These are phyloP conservation scores for Leucophenga maculata DNA, from an alignment of 2,888 invertebrate genomes.

Conservation along the genomic window DNA sequence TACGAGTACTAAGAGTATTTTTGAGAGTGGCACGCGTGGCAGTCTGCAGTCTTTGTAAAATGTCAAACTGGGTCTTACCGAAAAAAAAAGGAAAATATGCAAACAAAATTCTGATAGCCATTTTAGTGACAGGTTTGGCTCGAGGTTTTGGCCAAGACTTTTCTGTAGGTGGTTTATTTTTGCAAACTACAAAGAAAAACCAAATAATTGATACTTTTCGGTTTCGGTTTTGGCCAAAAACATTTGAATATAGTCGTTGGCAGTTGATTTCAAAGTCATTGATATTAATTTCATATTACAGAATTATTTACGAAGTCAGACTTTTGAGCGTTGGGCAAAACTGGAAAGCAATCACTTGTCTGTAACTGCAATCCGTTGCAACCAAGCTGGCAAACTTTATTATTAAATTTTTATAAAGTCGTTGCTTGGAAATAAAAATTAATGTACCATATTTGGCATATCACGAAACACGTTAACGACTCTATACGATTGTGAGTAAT, in stretches of 20 bases:
- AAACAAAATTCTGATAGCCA: slow-evolving; percentile 7
- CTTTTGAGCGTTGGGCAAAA: not conserved
- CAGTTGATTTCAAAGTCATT: slow-evolving; percentile 21
- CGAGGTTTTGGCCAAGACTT: not conserved
- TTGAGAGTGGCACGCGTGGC: slow-evolving; percentile 5
- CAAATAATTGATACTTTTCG: slow-evolving; percentile 14
- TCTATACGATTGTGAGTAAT: not conserved
- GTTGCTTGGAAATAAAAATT: slow-evolving; percentile 1
- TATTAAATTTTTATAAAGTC: slow-evolving; percentile 4
- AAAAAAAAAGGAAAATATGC: slow-evolving; percentile 6
- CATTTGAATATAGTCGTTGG: not conserved
- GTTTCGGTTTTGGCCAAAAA: not conserved
- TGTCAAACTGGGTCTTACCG: slow-evolving; percentile 12
- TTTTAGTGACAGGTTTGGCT: slow-evolving; percentile 11
- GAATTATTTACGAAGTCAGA: not conserved
- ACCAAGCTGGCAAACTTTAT: not conserved
- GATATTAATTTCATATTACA: slow-evolving; percentile 19
- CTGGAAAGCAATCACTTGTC: not conserved
- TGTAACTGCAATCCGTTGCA: not conserved
- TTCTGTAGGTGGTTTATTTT: slow-evolving; percentile 7
- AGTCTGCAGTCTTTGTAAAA: not conserved
- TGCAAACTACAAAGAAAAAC: not conserved
- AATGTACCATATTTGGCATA: slow-evolving; percentile 19
- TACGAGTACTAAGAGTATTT: not conserved
- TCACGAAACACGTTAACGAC: slow-evolving; percentile 15